These are phyloP conservation scores for Imbricaverruca yamaguchii DNA, from an alignment of 2,888 invertebrate species.

Conservation along the genomic window DNA sequence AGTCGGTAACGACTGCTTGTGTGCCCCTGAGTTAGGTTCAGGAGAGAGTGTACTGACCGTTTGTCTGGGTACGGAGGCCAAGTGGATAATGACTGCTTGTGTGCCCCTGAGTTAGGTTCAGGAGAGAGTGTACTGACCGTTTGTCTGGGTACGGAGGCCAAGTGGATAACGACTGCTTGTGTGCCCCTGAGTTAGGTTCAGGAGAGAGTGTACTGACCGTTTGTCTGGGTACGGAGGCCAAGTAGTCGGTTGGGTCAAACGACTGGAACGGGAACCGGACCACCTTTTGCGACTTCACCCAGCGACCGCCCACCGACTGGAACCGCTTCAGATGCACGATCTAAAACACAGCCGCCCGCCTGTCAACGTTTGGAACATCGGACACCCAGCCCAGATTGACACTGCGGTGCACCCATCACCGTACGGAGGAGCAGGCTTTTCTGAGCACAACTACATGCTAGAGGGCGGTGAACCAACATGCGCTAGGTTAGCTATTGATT, in stretches of 20 bases:
- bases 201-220: constrained; percentile 47
- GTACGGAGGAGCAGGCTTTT: too few relatives aligned
- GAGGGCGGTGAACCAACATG: too few relatives aligned
- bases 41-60: constrained; percentile 47
- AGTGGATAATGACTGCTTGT: constrained; percentile 45
- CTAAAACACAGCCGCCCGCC: constrained; percentile 45
- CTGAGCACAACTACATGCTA: too few relatives aligned
- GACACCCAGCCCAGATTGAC: too few relatives aligned
- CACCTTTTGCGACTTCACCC: constrained; percentile 91
- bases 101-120: too few relatives aligned
- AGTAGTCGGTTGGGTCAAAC: constrained; percentile 78
- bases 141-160: constrained; percentile 71
- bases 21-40: too few relatives aligned
- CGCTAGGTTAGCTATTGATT: too few relatives aligned
- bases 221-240: constrained; percentile 71
- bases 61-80: constrained; percentile 71
- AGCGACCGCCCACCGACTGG: constrained; percentile 79
- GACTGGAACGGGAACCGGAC: constrained; percentile 79
- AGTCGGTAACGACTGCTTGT: constrained; percentile 47
- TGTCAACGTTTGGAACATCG: too few relatives aligned
- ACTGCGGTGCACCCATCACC: too few relatives aligned
- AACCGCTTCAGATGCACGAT: constrained; percentile 88
- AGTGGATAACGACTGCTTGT: constrained; percentile 45
- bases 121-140: constrained; percentile 47
- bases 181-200: too few relatives aligned